phyloP scores from a whole-genome alignment of 2,888 invertebrate species.

The Syrista parreyssii region DNA sequence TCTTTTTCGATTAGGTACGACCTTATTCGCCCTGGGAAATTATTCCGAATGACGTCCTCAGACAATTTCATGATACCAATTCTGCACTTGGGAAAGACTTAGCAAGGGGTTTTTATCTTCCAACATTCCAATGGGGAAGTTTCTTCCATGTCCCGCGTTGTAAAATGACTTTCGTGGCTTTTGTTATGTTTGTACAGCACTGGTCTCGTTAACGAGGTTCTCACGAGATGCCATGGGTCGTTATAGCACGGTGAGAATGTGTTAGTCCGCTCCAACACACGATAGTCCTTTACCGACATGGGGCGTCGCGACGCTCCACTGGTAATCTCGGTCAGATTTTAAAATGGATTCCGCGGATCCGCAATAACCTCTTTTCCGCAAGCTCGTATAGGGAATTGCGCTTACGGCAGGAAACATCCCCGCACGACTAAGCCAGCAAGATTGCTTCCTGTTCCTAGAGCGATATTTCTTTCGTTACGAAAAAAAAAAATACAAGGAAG shows the following conservation, averaged over 20 bases:
- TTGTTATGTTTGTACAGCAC: not conserved
- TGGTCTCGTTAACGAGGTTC: not conserved
- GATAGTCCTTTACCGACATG: not conserved
- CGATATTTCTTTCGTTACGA: slow-evolving; percentile 44
- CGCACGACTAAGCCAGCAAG: slow-evolving; percentile 47
- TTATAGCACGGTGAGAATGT: not conserved
- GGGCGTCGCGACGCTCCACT: not conserved
- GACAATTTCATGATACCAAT: not conserved
- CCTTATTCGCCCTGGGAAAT: not conserved
- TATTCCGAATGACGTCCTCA: not conserved
- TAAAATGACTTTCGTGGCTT: not conserved
- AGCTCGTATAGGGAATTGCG: slow-evolving; percentile 32
- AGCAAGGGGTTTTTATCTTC: not conserved
- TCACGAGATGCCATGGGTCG: not conserved
- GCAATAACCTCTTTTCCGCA: slow-evolving; percentile 22
- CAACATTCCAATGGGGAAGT: not conserved
- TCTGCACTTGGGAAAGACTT: not conserved
- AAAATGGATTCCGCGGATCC: slow-evolving; percentile 29
- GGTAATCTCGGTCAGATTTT: slow-evolving; percentile 30
- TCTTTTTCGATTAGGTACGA: not conserved
- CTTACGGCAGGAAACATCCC: slow-evolving; percentile 19
- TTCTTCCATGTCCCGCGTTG: not conserved
- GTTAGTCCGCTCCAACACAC: not conserved
- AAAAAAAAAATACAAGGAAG: not conserved
- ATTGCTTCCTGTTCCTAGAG: slow-evolving; percentile 53